phyloP scores from a whole-genome alignment of 23 tunicate genomes.

The Ciona savignyi region DNA sequence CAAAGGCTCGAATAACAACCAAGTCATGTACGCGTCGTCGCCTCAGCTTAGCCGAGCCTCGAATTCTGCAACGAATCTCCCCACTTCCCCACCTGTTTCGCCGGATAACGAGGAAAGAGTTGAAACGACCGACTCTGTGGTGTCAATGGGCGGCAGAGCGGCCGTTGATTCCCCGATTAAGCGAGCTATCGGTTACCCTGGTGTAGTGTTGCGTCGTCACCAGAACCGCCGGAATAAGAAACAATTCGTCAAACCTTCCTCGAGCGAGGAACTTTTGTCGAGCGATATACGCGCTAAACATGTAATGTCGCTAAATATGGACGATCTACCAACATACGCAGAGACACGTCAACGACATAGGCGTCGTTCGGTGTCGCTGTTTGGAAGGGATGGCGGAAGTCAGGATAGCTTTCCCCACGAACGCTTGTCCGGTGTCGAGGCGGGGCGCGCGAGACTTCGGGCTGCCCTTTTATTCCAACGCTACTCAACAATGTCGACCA shows the following conservation, averaged over 20 bases:
- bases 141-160: not conserved
- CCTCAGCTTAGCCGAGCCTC: not conserved
- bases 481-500: constrained; percentile 29
- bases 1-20: not conserved
- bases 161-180: constrained; percentile 56
- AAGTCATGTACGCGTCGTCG: not conserved
- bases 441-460: constrained; percentile 22
- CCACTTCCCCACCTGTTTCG: not conserved
- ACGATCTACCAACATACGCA: constrained; percentile 71
- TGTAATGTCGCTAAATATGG: constrained; percentile 75
- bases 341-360: constrained; percentile 28
- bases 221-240: constrained; percentile 25
- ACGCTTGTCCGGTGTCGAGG: not conserved
- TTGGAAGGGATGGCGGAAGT: not conserved
- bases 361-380: constrained; percentile 12
- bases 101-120: not conserved
- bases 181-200: constrained; percentile 65
- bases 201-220: constrained; percentile 68
- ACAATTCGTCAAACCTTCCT: not conserved
- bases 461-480: constrained; percentile 23
- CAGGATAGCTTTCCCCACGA: not conserved
- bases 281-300: constrained; percentile 39
- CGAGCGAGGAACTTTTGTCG: constrained; percentile 12
- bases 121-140: not conserved
- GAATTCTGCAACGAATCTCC: not conserved